Evolutionary conservation across 2,888 invertebrate genomes (phyloP), one percentile per base, ranked within the genome.

Genomic region (Cenopis cana): DNA sequence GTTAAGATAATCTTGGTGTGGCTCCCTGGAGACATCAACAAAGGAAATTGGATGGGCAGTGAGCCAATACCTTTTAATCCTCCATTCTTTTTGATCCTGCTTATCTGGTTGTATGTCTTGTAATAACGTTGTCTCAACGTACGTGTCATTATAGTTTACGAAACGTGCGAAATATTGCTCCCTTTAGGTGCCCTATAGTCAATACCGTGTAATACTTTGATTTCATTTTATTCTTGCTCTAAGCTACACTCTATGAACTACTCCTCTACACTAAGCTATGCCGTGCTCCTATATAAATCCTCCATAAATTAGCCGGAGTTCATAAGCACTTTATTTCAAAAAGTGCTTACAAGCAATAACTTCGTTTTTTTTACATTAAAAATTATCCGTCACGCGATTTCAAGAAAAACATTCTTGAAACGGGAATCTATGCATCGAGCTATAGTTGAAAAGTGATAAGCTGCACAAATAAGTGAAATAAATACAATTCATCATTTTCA

Each of bases 41-140:
- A 92, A 93, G 92, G 89, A 93, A 90, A 93, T 93, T 91, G 92
- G 92, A 93, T 93, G 91, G 92, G 93, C 92, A 92, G 90, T 85
- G 87, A 85, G 91, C 91, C 92, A 92, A 91, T 93, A 86, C 88
- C 90, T 89, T 90, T 91, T 91, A 93, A 91, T 92, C 88, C 87
- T 83, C 80, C 78, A 87, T 86, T 89, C 89, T 89, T 90, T 91
- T 91, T 89, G 89, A 89, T 89, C 89, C 85, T 85, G 81, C 83
- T 89, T 91, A 90, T 90, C 90, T 87, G 76, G 82, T 84, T 85
- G 86, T 85, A 82, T 66, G 64, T 78, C 83, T 85, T 87, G 89
- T 91, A 87, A 89, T 91, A 87, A 82, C 85, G 80, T 86, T 86
- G 82, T 85, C 82, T 82, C 80, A 80, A 76, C 76, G 79, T 78